These are phyloP conservation scores for Syrista parreyssii DNA, from an alignment of 2,888 invertebrate species.

Conservation along the genomic window DNA sequence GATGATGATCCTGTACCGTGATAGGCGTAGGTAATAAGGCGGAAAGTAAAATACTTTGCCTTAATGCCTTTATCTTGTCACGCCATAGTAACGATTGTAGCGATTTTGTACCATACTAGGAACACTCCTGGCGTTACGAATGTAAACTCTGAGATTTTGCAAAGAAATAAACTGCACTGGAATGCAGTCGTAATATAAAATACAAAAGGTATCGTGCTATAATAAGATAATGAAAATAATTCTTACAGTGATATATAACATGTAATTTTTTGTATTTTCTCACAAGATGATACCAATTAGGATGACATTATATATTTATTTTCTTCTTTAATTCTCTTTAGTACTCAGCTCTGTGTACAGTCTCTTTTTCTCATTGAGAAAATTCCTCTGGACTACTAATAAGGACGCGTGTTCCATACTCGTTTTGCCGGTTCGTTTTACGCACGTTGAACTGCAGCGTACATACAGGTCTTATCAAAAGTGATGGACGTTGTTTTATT, in stretches of 20 bases:
- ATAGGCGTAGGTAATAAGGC: not conserved
- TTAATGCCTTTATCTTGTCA: not conserved
- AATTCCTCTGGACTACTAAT: not conserved
- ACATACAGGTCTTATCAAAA: not conserved
- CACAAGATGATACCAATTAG: not conserved
- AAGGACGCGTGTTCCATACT: not conserved
- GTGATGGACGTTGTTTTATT: not conserved
- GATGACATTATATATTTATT: not conserved
- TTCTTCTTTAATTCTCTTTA: not conserved
- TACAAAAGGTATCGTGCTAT: not conserved
- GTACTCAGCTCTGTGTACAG: not conserved
- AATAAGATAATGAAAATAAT: not conserved
- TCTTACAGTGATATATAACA: not conserved
- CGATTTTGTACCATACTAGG: not conserved
- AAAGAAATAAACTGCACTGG: not conserved
- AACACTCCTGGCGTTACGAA: not conserved
- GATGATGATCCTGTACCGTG: not conserved
- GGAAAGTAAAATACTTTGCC: not conserved
- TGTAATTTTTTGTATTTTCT: not conserved
- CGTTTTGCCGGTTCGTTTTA: not conserved
- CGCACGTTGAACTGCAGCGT: not conserved
- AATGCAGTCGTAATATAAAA: not conserved
- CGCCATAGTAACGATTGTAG: not conserved
- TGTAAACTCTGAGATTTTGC: not conserved
- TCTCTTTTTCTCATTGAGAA: not conserved